A percentile compares a stretch with the other conserved stretches of the same genome.
Evolutionary conservation across 2,113 vertebrate species (phyloP).

Genomic region (Hippotragus niger): DNA sequence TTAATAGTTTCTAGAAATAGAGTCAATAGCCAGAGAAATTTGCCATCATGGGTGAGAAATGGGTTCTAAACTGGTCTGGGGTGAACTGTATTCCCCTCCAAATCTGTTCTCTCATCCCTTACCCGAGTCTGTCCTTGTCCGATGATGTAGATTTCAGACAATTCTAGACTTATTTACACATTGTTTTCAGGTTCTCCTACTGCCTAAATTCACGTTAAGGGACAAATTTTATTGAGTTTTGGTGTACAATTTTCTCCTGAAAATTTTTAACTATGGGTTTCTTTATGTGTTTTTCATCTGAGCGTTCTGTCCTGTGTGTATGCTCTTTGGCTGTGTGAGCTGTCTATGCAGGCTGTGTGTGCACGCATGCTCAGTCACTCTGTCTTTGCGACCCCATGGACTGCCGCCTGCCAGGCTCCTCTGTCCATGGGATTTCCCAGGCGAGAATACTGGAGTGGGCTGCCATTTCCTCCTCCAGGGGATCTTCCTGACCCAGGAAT

Average conservation of each 20-base stretch:
- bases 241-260: neutral
- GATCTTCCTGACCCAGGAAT: neutral
- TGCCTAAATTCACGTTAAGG: neutral
- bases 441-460: neutral
- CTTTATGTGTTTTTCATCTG: neutral
- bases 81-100: neutral
- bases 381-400: neutral
- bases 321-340: neutral
- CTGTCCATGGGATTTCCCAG: neutral
- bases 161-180: neutral
- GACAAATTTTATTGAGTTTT: neutral
- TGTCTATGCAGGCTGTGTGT: neutral
- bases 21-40: neutral
- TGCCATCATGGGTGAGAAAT: neutral
- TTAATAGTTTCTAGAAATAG: neutral
- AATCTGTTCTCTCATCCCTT: neutral
- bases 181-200: neutral
- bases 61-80: neutral
- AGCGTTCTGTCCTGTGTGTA: neutral
- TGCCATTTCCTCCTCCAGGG: neutral
- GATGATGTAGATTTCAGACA: neutral
- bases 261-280: neutral
- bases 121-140: neutral
- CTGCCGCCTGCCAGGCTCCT: neutral
- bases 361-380: fast-evolving